These are phyloP conservation scores for Bovichtus variegatus DNA, from an alignment of 2,797 vertebrate genomes.

Conservation along the genomic window DNA sequence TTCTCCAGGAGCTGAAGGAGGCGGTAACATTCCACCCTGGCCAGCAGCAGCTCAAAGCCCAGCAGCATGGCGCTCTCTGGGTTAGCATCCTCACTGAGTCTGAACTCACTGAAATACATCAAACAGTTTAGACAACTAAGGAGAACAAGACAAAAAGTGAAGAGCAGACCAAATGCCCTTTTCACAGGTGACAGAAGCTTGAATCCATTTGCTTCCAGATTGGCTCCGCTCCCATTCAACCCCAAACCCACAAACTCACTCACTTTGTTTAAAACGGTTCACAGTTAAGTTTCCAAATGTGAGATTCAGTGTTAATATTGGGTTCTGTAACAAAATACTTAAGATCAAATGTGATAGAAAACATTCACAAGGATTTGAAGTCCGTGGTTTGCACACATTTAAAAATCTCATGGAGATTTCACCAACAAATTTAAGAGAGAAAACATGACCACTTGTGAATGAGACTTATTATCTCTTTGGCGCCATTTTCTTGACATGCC, in stretches of 20 bases:
- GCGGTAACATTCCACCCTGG: conserved; percentile 82
- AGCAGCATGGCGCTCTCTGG: conserved; percentile 78
- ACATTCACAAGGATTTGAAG: neutral
- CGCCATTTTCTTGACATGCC: neutral
- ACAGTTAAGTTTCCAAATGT: neutral
- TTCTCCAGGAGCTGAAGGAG: conserved; percentile 80
- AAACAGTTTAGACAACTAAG: neutral
- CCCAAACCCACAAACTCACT: neutral
- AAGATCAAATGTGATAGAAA: too few species aligned
- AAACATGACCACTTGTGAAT: too few species aligned
- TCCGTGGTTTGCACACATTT: too few species aligned
- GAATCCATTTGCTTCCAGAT: neutral
- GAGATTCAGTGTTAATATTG: neutral
- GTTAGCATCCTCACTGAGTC: conserved; percentile 76
- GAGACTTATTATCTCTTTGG: neutral
- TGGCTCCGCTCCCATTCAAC: too few species aligned
- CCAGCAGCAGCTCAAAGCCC: conserved; percentile 90
- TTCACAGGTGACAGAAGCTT: neutral
- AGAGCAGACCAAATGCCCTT: neutral
- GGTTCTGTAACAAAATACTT: neutral
- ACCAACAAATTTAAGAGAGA: neutral
- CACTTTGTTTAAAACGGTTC: neutral
- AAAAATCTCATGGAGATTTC: too few species aligned
- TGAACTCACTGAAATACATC: conserved; percentile 79
- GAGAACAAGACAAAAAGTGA: neutral